Evolutionary conservation across 92 coral and sea anemone species (phyloP).

Genomic region (Umimayanthus chanpuru): DNA sequence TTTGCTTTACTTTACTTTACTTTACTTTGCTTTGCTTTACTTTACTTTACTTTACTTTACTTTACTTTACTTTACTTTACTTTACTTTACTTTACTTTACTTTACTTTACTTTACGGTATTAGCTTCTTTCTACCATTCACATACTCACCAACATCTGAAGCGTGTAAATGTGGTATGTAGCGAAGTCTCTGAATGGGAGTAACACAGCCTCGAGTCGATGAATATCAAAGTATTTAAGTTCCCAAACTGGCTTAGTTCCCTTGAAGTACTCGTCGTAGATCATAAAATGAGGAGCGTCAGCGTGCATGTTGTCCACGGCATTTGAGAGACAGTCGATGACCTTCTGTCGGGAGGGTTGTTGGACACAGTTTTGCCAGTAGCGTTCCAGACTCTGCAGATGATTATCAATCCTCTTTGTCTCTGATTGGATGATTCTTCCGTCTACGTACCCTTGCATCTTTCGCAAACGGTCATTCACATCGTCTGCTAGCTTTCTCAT

Average conservation of each 20-base stretch:
- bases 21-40: too few relatives aligned
- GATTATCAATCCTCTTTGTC: neutral
- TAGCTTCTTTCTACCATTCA: too few relatives aligned
- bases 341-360: neutral
- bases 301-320: neutral
- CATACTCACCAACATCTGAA: neutral
- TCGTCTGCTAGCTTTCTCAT: neutral
- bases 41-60: too few relatives aligned
- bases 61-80: too few relatives aligned
- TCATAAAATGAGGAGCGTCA: neutral
- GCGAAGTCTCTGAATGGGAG: neutral
- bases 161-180: neutral
- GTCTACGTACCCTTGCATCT: neutral
- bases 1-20: too few relatives aligned
- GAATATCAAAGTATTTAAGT: neutral
- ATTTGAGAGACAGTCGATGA: neutral
- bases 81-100: too few relatives aligned
- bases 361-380: neutral
- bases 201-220: neutral
- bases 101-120: too few relatives aligned
- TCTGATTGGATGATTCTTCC: neutral
- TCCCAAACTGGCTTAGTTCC: neutral
- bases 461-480: neutral
- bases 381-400: neutral
- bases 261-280: neutral